Evolutionary conservation across 1,140 invertebrate genomes (phyloP).

Genomic region (Drosophila erecta): DNA sequence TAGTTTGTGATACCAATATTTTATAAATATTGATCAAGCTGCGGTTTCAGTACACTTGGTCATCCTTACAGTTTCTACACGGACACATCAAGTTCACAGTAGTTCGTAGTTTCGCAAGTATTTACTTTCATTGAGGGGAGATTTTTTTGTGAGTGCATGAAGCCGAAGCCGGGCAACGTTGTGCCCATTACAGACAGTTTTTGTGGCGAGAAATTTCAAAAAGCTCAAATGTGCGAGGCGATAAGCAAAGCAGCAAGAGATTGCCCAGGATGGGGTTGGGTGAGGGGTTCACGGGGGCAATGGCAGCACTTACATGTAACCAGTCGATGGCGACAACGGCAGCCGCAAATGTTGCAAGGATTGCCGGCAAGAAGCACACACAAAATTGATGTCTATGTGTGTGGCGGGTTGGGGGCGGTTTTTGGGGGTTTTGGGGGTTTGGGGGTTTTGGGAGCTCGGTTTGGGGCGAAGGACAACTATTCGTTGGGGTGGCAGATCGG

Average conservation of each 20-base stretch:
- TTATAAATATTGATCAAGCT: too few relatives aligned
- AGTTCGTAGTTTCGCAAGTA: too few relatives aligned
- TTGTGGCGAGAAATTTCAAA: slow-evolving; percentile 61
- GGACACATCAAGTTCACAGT: too few relatives aligned
- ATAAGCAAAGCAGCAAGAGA: slow-evolving; percentile 76
- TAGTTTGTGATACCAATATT: too few relatives aligned
- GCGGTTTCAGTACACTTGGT: not conserved
- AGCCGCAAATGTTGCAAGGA: slow-evolving; percentile 52
- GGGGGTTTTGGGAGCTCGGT: too few relatives aligned
- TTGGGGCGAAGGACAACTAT: slow-evolving; percentile 3
- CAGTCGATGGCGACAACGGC: slow-evolving; percentile 60
- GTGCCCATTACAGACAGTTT: slow-evolving; percentile 60
- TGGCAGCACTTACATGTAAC: slow-evolving; percentile 62
- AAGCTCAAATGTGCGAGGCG: slow-evolving; percentile 80
- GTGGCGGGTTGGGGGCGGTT: not conserved
- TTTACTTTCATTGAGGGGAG: too few relatives aligned
- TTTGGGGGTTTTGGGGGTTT: too few relatives aligned
- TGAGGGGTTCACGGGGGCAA: slow-evolving; percentile 4
- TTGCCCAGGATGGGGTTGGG: slow-evolving; percentile 10
- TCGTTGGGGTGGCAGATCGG: slow-evolving; percentile 13
- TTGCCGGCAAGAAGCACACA: slow-evolving; percentile 59
- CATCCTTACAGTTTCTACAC: not conserved
- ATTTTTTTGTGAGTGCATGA: not conserved
- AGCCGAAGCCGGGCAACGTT: slow-evolving; percentile 38
- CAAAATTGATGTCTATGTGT: slow-evolving; percentile 57